Evolutionary conservation across 64 coral and sea anemone genomes (phyloP).

Genomic region (Hydrozoanthus tunicans): DNA sequence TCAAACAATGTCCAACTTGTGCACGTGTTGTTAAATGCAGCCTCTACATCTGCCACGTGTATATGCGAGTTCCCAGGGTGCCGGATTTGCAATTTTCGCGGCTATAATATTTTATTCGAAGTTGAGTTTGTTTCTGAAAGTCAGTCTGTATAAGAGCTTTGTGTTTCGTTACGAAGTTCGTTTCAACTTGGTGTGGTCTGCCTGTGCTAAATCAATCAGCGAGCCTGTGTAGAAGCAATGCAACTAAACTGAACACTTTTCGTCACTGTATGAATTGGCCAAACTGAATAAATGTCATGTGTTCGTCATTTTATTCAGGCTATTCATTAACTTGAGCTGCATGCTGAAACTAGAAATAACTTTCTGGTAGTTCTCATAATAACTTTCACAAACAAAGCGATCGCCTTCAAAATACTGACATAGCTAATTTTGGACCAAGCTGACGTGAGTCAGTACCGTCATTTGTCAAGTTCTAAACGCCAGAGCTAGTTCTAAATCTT

Average conservation of each 20-base stretch:
- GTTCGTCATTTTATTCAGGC: neutral
- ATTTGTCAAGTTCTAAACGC: neutral
- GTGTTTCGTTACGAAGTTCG: neutral
- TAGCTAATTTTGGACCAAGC: neutral
- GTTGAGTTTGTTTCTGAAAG: no score
- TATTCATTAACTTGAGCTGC: neutral
- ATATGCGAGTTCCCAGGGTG: no score
- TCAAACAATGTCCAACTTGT: no score
- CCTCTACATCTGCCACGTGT: no score
- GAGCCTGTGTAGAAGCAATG: neutral
- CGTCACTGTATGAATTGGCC: neutral
- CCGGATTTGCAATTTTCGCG: no score
- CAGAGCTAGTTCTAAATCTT: neutral
- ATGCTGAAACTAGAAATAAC: no score
- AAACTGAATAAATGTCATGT: neutral
- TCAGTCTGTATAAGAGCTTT: no score
- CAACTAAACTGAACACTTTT: neutral
- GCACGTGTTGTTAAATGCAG: no score
- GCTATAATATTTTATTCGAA: no score
- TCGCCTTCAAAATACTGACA: no score
- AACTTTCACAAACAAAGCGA: no score
- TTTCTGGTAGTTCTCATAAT: no score
- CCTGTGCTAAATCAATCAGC: conserved; percentile 19
- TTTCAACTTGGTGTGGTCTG: conserved; percentile 18
- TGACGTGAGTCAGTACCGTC: neutral